phyloP scores from a whole-genome alignment of 2,797 vertebrate species.

The Alouatta caraya region DNA sequence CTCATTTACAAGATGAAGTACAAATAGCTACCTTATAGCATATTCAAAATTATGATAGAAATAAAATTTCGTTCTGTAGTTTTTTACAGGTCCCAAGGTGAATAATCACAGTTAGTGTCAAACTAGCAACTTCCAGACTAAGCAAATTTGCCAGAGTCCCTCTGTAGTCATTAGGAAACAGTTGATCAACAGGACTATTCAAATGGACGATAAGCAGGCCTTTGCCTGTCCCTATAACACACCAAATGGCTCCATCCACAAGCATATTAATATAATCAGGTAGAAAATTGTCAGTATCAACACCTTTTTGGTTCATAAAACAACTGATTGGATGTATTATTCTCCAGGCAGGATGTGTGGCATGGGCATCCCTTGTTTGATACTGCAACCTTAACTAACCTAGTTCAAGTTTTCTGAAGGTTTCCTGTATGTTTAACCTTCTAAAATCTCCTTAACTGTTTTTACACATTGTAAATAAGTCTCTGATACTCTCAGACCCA shows the following conservation, averaged over 20 bases:
- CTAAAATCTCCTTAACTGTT: constrained; percentile 42
- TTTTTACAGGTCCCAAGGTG: background rate
- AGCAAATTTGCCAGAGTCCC: background rate
- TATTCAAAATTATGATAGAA: background rate
- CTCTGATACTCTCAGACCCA: constrained; percentile 31
- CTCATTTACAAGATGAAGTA: background rate
- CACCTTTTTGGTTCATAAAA: background rate
- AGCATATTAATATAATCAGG: background rate
- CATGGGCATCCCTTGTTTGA: background rate
- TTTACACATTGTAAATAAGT: constrained; percentile 56
- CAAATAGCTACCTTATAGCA: background rate
- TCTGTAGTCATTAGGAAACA: background rate
- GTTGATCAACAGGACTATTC: background rate
- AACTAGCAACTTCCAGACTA: background rate
- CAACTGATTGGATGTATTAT: background rate
- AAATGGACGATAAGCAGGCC: fast-evolving
- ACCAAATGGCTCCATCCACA: background rate
- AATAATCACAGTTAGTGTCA: background rate
- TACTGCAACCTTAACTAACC: background rate
- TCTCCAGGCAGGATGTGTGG: background rate
- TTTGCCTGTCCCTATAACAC: background rate
- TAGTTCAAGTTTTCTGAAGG: background rate
- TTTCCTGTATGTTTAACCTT: constrained; percentile 38
- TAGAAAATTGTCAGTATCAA: background rate
- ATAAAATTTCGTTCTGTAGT: background rate